phyloP scores from a whole-genome alignment of 2,888 invertebrate genomes.

The Ligdia adustata region DNA sequence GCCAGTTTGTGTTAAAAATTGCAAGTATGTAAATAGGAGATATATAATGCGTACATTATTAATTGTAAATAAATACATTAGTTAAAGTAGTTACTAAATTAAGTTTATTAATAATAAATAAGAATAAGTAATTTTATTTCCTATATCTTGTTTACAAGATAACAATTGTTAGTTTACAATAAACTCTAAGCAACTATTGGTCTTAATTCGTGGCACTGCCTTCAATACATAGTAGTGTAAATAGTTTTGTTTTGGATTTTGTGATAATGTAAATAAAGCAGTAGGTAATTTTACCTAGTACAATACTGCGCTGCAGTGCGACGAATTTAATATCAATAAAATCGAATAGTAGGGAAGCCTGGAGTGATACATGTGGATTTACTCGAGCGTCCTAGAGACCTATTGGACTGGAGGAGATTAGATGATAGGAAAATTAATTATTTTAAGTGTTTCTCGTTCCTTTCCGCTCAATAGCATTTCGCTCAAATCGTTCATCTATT shows the following conservation, averaged over 20 bases:
- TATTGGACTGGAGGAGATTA: too few species aligned
- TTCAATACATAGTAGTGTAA: neutral
- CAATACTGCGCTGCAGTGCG: conserved; percentile 5
- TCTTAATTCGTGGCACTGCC: conserved; percentile 21
- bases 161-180: neutral
- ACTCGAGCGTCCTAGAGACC: too few species aligned
- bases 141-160: neutral
- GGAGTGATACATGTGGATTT: too few species aligned
- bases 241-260: conserved; percentile 1
- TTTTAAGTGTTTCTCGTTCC: too few species aligned
- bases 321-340: conserved; percentile 11
- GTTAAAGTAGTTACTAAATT: conserved; percentile 11
- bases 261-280: neutral
- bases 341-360: too few species aligned
- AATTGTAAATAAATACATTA: conserved; percentile 17
- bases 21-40: conserved; percentile 19
- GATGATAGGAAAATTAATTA: too few species aligned
- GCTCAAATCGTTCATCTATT: too few species aligned
- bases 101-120: neutral
- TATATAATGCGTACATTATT: conserved; percentile 1
- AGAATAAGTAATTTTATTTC: neutral
- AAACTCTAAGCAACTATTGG: neutral
- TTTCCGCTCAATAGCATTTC: too few species aligned
- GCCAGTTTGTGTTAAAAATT: conserved; percentile 21
- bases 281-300: neutral